Evolutionary conservation across 37 sponge, comb jelly and placozoan genomes (phyloP).

Genomic region (Amphimedon queenslandica): DNA sequence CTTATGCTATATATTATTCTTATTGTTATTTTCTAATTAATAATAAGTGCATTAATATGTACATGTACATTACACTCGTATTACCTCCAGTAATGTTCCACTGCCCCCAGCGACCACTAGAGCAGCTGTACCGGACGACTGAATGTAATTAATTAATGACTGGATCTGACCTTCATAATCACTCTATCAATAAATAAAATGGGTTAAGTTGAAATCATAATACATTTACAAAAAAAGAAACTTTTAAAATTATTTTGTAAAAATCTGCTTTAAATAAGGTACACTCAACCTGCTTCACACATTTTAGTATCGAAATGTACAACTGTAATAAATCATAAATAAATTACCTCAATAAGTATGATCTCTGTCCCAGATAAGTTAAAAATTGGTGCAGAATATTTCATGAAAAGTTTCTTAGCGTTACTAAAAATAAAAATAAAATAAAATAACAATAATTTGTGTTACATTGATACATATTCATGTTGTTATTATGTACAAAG

Average conservation of each 20-base stretch:
- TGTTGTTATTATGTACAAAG: no score
- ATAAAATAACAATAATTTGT: no score
- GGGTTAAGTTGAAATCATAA: not conserved
- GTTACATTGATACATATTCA: no score
- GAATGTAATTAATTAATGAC: constrained; percentile 64
- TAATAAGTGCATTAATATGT: no score
- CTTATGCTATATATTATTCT: no score
- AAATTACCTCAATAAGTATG: constrained; percentile 62
- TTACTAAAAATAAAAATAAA: constrained; percentile 33
- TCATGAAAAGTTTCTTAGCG: constrained; percentile 54
- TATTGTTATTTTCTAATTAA: no score
- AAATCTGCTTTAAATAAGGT: no score
- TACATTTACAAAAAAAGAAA: not conserved
- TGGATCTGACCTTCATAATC: constrained; percentile 61
- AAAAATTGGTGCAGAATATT: constrained; percentile 71
- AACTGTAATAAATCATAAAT: no score
- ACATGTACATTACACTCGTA: no score
- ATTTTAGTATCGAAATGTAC: no score
- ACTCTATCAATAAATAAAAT: constrained; percentile 32
- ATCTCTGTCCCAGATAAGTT: constrained; percentile 64
- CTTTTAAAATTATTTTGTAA: no score
- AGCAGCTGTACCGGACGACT: constrained; percentile 32
- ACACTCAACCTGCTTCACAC: no score
- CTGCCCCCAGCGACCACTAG: constrained; percentile 79
- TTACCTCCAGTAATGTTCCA: constrained; percentile 74